These are phyloP conservation scores for Ariolimax columbianus DNA, from an alignment of 2,888 invertebrate genomes.

Conservation along the genomic window DNA sequence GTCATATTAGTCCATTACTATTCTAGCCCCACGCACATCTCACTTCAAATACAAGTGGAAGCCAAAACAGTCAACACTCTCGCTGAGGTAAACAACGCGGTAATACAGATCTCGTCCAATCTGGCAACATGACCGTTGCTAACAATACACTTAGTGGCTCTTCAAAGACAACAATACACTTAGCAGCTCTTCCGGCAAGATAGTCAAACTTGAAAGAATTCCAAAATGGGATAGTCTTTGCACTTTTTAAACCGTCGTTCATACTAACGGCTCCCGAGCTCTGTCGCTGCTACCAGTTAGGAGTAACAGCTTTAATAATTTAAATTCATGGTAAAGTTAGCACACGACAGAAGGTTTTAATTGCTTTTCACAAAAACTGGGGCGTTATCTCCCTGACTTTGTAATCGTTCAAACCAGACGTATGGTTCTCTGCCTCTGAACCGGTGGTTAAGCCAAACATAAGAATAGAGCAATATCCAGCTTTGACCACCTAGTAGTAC, in stretches of 20 bases:
- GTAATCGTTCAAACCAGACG: background rate
- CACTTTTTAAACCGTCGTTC: background rate
- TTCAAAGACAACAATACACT: background rate
- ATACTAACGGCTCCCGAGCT: background rate
- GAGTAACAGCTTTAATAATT: background rate
- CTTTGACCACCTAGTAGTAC: too few relatives aligned
- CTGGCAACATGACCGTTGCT: background rate
- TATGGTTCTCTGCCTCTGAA: too few relatives aligned
- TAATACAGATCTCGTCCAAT: background rate
- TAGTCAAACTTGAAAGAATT: background rate
- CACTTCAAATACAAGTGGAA: background rate
- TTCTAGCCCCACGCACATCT: background rate
- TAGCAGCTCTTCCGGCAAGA: background rate
- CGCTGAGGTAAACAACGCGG: conserved; percentile 4
- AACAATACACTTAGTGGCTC: background rate
- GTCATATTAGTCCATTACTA: background rate
- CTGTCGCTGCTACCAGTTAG: background rate
- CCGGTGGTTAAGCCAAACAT: too few relatives aligned
- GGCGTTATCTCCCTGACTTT: background rate
- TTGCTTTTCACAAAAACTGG: background rate
- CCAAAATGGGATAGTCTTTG: background rate
- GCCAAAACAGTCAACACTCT: background rate
- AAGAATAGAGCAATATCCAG: too few relatives aligned
- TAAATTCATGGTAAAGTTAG: conserved; percentile 11
- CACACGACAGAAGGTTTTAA: conserved; percentile 22